Evolutionary conservation across 2,888 invertebrate species (phyloP).

Genomic region (Melolontha melolontha): DNA sequence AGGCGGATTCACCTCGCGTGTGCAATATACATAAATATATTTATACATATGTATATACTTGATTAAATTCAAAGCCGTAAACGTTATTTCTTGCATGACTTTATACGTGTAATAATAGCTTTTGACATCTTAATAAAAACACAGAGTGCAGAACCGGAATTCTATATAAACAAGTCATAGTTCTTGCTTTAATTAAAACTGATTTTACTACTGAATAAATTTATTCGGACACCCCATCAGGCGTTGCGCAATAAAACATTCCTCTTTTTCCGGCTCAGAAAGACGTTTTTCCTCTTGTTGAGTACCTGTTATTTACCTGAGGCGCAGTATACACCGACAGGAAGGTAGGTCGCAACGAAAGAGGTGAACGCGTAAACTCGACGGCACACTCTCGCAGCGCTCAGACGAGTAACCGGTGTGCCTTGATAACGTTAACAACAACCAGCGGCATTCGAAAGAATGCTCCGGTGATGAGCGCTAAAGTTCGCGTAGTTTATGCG

Average conservation of each 20-base stretch:
- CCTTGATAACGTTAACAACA: constrained; percentile 50
- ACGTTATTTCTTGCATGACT: no score
- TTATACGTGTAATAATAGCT: no score
- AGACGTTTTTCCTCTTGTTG: constrained; percentile 15
- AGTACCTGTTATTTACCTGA: constrained; percentile 49
- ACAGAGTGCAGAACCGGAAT: no score
- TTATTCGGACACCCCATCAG: neutral
- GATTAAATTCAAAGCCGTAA: no score
- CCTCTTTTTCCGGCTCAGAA: neutral
- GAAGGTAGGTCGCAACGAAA: constrained; percentile 52
- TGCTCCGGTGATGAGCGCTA: constrained; percentile 53
- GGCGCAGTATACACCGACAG: constrained; percentile 51
- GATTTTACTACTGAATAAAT: neutral
- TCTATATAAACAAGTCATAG: no score
- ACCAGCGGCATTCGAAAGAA: constrained; percentile 46
- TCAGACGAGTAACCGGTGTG: constrained; percentile 48
- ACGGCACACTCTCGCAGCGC: constrained; percentile 9
- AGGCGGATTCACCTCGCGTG: no score
- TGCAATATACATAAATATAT: no score
- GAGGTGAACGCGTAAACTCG: constrained; percentile 42
- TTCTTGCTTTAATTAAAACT: neutral
- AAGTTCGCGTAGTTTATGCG: constrained; percentile 38
- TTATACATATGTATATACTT: no score
- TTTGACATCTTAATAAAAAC: no score
- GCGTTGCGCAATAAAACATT: constrained; percentile 11